Percentiles rank a stretch among this genome's conserved stretches.
Conservation (phyloP, 2,113 vertebrate species). For the Diphyllodes magnificus region DNA sequence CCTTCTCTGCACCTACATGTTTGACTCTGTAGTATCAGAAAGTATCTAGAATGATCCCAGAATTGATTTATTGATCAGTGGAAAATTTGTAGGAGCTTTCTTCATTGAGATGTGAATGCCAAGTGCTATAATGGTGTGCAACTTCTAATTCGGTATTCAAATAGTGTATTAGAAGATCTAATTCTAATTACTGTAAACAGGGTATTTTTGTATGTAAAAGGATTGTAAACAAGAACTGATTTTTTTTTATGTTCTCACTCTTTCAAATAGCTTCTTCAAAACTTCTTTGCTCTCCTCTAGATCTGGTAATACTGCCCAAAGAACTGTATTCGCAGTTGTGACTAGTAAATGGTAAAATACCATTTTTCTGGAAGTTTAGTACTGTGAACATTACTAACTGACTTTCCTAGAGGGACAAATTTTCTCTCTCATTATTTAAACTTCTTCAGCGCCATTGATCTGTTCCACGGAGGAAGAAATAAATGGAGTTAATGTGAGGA, state of each 20-base stretch:
- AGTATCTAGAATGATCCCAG: neutral
- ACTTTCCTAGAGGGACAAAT: neutral
- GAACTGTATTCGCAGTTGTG: neutral
- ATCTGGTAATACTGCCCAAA: neutral
- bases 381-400: accelerated
- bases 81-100: neutral
- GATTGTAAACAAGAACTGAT: neutral
- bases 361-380: neutral
- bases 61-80: neutral
- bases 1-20: neutral
- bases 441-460: neutral
- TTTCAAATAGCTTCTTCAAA: neutral
- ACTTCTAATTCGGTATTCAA: neutral
- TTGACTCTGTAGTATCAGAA: neutral
- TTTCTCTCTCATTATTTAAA: neutral
- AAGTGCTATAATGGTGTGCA: neutral
- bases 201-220: neutral
- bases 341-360: neutral
- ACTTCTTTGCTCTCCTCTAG: neutral
- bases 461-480: neutral
- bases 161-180: neutral
- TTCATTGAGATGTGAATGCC: neutral
- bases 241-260: neutral
- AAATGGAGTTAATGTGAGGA: neutral
- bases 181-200: neutral